Evolutionary conservation across 1,140 invertebrate species (phyloP), one percentile per base, ranked within the genome.

Genomic region (Zaprionus inermis): DNA sequence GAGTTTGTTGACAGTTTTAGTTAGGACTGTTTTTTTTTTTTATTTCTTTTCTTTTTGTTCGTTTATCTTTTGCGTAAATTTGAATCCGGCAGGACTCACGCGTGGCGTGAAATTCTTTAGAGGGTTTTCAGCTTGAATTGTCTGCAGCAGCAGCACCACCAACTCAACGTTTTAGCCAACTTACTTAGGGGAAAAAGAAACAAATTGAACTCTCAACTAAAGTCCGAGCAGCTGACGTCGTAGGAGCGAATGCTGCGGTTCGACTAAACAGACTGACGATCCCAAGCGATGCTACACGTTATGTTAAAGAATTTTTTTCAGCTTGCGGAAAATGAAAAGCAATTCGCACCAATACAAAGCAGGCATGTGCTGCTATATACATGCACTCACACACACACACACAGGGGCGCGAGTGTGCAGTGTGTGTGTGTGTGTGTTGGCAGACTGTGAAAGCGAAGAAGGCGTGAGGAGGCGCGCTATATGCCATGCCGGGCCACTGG

Each of bases 191-290:
- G 20, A 88, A 91, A 92, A 92, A 90, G 91, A 92, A 92, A 91
- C 90, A 92, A 92, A 92, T 91, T 92, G 76, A 91, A 92, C 78
- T 91, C 90, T 92, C 86, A 91, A 91, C 85, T 85, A 91, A 88
- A 83, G 91, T 92, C 91, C 91, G 91, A 92, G 91, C 91, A 92
- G 91, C 91, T 92, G 91, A 91, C 91, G 91, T 92, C 75, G 89
- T 92, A 91, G 91, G 91, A 92, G 91, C 91, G 91, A 92, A 92
- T 92, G 91, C 91, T 92, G 91, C 91, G 91, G 91, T 92, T 92
- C 91, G 91, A 92, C 91, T 92, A 92, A 92, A 92, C 91, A 91
- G 91, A 92, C 91, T 92, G 91, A 91, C 91, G 91, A 90, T 91
- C 85, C 74, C 83, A 79, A 78, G 83, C 81, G 91, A 83, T 92